Evolutionary conservation across 2,888 invertebrate genomes (phyloP).

Genomic region (Anoplius nigerrimus): DNA sequence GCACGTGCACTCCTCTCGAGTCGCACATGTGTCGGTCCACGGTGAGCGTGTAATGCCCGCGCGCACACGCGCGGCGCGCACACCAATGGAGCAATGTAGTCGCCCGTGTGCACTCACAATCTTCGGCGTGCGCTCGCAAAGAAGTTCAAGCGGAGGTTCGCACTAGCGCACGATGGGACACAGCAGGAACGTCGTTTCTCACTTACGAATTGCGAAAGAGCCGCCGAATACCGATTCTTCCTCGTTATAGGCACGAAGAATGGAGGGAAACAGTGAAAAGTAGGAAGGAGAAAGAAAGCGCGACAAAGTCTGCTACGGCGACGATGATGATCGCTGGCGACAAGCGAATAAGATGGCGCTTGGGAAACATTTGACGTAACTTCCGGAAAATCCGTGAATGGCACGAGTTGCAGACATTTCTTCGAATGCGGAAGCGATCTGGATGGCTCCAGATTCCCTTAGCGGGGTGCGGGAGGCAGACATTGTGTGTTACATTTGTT

Average conservation of each 20-base stretch:
- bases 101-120: constrained; percentile 19
- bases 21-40: not conserved
- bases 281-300: constrained; percentile 1
- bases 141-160: constrained; percentile 35
- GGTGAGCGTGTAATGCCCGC: not conserved
- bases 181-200: constrained; percentile 53
- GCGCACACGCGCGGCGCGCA: constrained; percentile 14
- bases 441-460: not conserved
- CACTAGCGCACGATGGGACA: constrained; percentile 47
- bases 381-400: constrained; percentile 45
- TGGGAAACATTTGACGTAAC: constrained; percentile 52
- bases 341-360: constrained; percentile 12
- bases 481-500: not conserved
- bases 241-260: constrained; percentile 29
- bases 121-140: not conserved
- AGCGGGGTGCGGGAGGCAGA: not conserved
- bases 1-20: not conserved
- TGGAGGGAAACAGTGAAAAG: not conserved
- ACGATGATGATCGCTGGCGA: not conserved
- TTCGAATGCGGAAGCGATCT: constrained; percentile 5
- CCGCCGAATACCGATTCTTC: constrained; percentile 25
- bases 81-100: not conserved
- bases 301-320: not conserved
- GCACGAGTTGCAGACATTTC: not conserved
- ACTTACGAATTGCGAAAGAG: constrained; percentile 59